Evolutionary conservation across 1,140 invertebrate species (phyloP), one percentile per base, ranked within the genome.

Genomic region (Nautilus pompilius): DNA sequence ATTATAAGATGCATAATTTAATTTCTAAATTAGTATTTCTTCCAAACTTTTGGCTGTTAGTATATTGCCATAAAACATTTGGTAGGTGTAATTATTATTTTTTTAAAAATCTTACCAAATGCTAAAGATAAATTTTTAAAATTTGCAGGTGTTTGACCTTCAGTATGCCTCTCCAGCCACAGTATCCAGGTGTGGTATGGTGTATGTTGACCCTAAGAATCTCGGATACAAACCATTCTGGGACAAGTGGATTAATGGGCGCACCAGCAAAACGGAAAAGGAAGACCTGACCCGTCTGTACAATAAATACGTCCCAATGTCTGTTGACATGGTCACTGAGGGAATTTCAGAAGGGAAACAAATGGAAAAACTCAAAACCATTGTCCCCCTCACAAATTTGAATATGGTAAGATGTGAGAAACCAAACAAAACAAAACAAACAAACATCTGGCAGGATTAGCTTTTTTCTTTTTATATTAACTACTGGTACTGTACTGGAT

Each of bases 371-470:
- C 81, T 95, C 32, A 90, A 90, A 78, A 89, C 88, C 29, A 90
- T 95, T 33, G 88, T 95, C 36, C 89, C 89, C 26, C 90, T 92
- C 80, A 94, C 92, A 0, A 87, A 87, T 59, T 84, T 95, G 1
- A 95, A 95, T 78, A 87, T 95, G 90, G 90, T 91, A 81, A 77
- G 78, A n/a, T n/a, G n/a, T n/a, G n/a, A n/a, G n/a, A n/a, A n/a
- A n/a, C n/a, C n/a, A n/a, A n/a, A n/a, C n/a, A n/a, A n/a, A n/a
- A n/a, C n/a, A n/a, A n/a, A n/a, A n/a, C n/a, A n/a, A n/a, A n/a
- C n/a, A n/a, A n/a, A n/a, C n/a, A n/a, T n/a, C n/a, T n/a, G n/a
- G n/a, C n/a, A n/a, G n/a, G n/a, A n/a, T n/a, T n/a, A n/a, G n/a
- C n/a, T n/a, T n/a, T n/a, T n/a, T n/a, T n/a, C n/a, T n/a, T n/a